Base-by-base conservation (phyloP, 2,888 invertebrate species). In the Rapana venosa region DNA sequence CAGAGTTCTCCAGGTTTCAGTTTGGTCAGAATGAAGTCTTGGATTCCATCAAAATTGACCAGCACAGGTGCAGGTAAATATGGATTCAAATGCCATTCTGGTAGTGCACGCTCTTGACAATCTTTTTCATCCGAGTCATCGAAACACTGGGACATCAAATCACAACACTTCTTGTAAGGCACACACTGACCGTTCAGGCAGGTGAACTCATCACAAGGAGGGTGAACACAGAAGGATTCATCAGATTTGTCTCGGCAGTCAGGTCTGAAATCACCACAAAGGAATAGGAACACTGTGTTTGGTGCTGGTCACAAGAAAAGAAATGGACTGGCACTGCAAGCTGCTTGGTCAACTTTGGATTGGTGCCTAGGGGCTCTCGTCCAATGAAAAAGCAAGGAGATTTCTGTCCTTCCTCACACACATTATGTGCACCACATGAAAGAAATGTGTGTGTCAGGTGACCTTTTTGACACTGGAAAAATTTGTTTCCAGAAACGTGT, bases 141-240 rank as follows among this genome's bases (percentile, higher is more conserved):
- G 1, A 87, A n/a, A 36, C 87, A 87, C 15, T 87, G 15, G 20
- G 11, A 8, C 47, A 74, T 26, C 15, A 17, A 30, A 35, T 87
- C 87, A 30, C 87, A 87, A 1, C 30, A 17, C 11, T 87, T 74
- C 30, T 47, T 77, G 13, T 15, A 26, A 47, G 74, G 30, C 35
- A 87, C n/a, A 36, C 87, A 87, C 47, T 87, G 87, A 36, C 26
- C 87, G 47, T 87, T 87, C 13, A 26, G 26, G 66, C 87, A 87
- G 66, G 74, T 74, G 36, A 47, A 74, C 8, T 17, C 87, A 15
- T 8, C n/a, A 74, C 87, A 87, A 6, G 13, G 17, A 26, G 87
- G 87, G 47, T 74, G 35, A 0, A 13, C 30, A 47, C 87, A 87
- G 32, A 87, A 87, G 13, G 30, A 32, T n/a, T 87, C 87, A 47